Percentiles rank a stretch among this genome's conserved stretches.
Evolutionary conservation across 2,888 invertebrate genomes (phyloP).

Genomic region (Chymomyza fuscimana): DNA sequence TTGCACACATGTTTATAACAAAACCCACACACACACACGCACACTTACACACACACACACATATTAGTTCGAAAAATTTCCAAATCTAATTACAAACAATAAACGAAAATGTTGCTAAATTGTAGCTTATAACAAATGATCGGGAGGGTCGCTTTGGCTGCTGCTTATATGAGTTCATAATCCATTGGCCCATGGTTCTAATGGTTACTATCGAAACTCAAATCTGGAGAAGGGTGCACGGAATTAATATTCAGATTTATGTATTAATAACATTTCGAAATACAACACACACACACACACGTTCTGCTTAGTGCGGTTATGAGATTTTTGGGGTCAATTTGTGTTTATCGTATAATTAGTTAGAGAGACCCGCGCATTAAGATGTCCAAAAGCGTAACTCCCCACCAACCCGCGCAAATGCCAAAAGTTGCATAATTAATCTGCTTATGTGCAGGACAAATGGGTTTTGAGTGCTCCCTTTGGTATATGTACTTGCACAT

Average conservation of each 20-base stretch:
- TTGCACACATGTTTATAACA: constrained; percentile 45
- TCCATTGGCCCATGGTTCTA: constrained; percentile 39
- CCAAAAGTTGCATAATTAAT: constrained; percentile 72
- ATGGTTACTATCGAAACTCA: neutral
- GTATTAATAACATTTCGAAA: constrained; percentile 66
- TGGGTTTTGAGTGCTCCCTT: constrained; percentile 30
- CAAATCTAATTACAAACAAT: constrained; percentile 70
- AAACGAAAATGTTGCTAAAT: constrained; percentile 48
- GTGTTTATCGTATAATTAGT: constrained; percentile 71
- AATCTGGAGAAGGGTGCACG: constrained; percentile 8
- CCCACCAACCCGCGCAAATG: constrained; percentile 13
- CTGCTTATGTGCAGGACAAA: constrained; percentile 61
- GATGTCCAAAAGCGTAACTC: constrained; percentile 49
- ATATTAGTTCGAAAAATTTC: constrained; percentile 51
- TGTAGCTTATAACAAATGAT: constrained; percentile 54
- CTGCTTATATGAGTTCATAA: constrained; percentile 59
- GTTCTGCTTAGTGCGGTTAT: neutral
- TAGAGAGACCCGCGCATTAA: constrained; percentile 30
- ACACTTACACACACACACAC: neutral
- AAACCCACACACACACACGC: constrained; percentile 50
- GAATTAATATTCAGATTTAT: constrained; percentile 74
- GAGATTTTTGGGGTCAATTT: constrained; percentile 59
- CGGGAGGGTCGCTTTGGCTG: constrained; percentile 5
- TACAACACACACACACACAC: neutral
- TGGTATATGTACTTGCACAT: neutral